Base-by-base conservation (phyloP, 92 coral and sea anemone genomes). In the Galaxea fascicularis region DNA sequence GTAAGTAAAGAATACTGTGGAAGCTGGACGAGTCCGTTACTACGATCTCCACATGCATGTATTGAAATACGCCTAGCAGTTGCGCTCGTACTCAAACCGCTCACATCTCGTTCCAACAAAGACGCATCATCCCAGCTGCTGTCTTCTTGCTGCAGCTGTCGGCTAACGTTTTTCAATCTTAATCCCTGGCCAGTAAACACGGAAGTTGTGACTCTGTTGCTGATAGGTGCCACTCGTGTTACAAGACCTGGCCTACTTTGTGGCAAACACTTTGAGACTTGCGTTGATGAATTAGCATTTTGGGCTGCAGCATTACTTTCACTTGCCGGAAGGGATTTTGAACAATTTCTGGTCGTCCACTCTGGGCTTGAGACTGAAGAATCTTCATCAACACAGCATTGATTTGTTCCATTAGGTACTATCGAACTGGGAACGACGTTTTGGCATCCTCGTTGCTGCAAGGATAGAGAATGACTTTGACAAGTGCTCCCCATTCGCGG, bases 201-300 rank as follows among this genome's bases (percentile, higher is more conserved):
- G 10, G 65, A 25, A n/a, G 75, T 6, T 39, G 53, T 31, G 20
- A 56, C 35, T 68, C 39, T 15, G 8, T 21, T 25, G 3, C 64
- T 51, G 51, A 20, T 22, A 29, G 65, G 29, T 11, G 76, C 15
- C 29, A 51, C 51, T 54, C 51, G 65, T 53, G 58, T 81, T 21
- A 81, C 41, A 15, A 81, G 77, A 11, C 78, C 85, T 35, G 85
- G 85, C 16, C 85, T 68, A 53, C 66, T 68, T 25, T 68, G 57
- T 24, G 85, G 85, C 35, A 81, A 81, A 44, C 69, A 26, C 69
- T 71, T 81, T 68, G 85, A 51, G 22, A 81, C 78, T 13, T 29
- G 85, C 15, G 41, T 26, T n/a, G 77, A 70, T 5, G 26, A 24
- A 35, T 20, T 30, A n/a, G 41, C 17, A 17, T 27, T 53, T 10